Percentiles rank a stretch among this genome's conserved stretches.
These are phyloP conservation scores for Tenodera sinensis DNA, from an alignment of 2,888 invertebrate species.

Conservation along the genomic window DNA sequence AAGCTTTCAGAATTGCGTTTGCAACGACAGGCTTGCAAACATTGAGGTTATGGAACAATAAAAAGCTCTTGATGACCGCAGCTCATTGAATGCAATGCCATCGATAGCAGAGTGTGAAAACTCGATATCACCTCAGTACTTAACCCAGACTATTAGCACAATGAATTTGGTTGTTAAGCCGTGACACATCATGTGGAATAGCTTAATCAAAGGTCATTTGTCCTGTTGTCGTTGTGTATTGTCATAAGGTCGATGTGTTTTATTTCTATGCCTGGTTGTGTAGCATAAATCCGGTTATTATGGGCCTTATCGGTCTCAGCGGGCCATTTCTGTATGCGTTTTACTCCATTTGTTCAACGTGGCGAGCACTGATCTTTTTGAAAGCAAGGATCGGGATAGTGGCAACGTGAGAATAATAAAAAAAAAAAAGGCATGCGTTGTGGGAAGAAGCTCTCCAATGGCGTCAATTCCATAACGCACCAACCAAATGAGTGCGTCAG, in stretches of 20 bases:
- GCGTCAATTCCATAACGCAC: not conserved
- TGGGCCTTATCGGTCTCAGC: not conserved
- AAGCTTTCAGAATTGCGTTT: too few species aligned
- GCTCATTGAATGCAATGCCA: not conserved
- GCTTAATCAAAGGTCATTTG: not conserved
- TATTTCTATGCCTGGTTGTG: not conserved
- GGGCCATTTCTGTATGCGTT: not conserved
- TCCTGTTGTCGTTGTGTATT: not conserved
- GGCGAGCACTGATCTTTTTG: not conserved
- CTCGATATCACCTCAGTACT: not conserved
- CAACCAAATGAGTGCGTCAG: not conserved
- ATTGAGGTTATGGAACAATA: too few species aligned
- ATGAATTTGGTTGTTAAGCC: not conserved
- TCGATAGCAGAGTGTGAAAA: not conserved
- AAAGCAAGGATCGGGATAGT: not conserved
- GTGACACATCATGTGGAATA: not conserved
- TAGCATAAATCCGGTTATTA: not conserved
- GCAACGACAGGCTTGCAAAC: too few species aligned
- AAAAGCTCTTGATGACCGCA: too few species aligned
- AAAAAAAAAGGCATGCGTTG: not conserved
- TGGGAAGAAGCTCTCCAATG: not conserved
- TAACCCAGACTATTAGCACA: not conserved
- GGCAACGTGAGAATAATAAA: not conserved
- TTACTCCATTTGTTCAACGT: not conserved
- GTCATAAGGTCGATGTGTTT: not conserved